A percentile compares a stretch with the other conserved stretches of the same genome.
Evolutionary conservation across 2,797 vertebrate species (phyloP).

Genomic region (Sparus aurata): DNA sequence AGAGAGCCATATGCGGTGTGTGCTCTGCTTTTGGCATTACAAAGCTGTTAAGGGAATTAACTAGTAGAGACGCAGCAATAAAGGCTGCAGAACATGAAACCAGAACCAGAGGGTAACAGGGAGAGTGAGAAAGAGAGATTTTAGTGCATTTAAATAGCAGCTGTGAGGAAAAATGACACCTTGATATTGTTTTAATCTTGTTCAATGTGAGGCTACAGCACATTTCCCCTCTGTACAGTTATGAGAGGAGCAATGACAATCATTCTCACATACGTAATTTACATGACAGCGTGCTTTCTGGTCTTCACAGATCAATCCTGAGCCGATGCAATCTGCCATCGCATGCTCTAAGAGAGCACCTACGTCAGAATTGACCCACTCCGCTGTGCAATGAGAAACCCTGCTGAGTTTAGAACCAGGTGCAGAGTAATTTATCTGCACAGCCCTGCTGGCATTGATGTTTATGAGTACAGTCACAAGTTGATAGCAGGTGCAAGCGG

Average conservation of each 20-base stretch:
- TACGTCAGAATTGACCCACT: slow-evolving; percentile 50
- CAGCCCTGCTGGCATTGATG: slow-evolving; percentile 41
- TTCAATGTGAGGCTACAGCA: slow-evolving; percentile 1
- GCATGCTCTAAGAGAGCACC: slow-evolving; percentile 36
- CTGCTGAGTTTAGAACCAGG: slow-evolving; percentile 64
- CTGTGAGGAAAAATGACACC: slow-evolving; percentile 42
- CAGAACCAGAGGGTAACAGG: slow-evolving; percentile 57
- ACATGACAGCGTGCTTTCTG: not conserved
- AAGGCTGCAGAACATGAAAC: slow-evolving; percentile 75
- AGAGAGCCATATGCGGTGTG: slow-evolving; percentile 33
- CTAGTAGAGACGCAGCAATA: slow-evolving; percentile 53
- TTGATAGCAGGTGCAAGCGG: slow-evolving; percentile 64
- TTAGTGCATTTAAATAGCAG: slow-evolving; percentile 49
- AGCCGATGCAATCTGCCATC: slow-evolving; percentile 4
- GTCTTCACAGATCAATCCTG: not conserved
- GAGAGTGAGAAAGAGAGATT: slow-evolving; percentile 10
- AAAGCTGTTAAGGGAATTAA: slow-evolving; percentile 72
- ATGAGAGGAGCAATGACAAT: not conserved
- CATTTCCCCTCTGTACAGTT: not conserved
- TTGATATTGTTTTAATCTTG: slow-evolving; percentile 21
- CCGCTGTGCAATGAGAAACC: slow-evolving; percentile 66
- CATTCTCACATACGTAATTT: not conserved
- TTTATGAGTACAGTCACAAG: slow-evolving; percentile 69
- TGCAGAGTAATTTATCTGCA: slow-evolving; percentile 64
- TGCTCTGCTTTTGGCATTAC: slow-evolving; percentile 70